Percentiles rank a stretch among this genome's conserved stretches.
Evolutionary conservation across 2,113 vertebrate genomes (phyloP).

Genomic region (Osmerus mordax): DNA sequence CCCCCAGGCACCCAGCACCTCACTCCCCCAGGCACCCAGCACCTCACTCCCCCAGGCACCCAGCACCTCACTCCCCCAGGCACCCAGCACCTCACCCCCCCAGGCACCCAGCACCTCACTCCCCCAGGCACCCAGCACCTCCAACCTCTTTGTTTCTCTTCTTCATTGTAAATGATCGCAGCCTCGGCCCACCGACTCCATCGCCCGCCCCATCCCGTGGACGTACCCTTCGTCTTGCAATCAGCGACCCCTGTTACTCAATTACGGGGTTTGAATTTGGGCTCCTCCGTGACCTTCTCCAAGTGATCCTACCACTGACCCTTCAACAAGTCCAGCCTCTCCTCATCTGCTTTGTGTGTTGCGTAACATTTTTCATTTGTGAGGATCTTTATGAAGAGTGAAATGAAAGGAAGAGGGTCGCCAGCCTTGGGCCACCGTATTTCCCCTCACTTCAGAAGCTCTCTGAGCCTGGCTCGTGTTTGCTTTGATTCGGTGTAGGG

Average conservation of each 20-base stretch:
- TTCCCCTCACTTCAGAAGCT: constrained; percentile 71
- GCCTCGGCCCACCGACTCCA: constrained; percentile 4
- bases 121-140: constrained; percentile 2
- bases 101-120: too few relatives aligned
- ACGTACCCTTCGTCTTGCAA: constrained; percentile 53
- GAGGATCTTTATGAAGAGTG: constrained; percentile 74
- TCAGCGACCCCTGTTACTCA: constrained; percentile 70
- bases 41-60: too few relatives aligned
- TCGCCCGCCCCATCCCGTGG: constrained; percentile 14
- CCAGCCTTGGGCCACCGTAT: constrained; percentile 57
- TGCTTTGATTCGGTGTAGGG: constrained; percentile 77
- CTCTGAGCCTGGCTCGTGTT: constrained; percentile 58
- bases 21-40: too few relatives aligned
- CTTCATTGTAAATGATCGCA: constrained; percentile 33
- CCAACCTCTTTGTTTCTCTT: constrained; percentile 37
- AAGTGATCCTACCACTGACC: constrained; percentile 71
- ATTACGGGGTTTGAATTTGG: constrained; percentile 74
- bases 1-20: too few relatives aligned
- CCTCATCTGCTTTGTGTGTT: constrained; percentile 59
- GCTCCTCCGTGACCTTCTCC: constrained; percentile 74
- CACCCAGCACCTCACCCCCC: too few relatives aligned
- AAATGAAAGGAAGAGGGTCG: constrained; percentile 75
- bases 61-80: too few relatives aligned
- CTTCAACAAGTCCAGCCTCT: constrained; percentile 63
- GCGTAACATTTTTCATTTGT: constrained; percentile 70